phyloP scores from a whole-genome alignment of 2,888 invertebrate species.

The Leptura quadrifasciata region DNA sequence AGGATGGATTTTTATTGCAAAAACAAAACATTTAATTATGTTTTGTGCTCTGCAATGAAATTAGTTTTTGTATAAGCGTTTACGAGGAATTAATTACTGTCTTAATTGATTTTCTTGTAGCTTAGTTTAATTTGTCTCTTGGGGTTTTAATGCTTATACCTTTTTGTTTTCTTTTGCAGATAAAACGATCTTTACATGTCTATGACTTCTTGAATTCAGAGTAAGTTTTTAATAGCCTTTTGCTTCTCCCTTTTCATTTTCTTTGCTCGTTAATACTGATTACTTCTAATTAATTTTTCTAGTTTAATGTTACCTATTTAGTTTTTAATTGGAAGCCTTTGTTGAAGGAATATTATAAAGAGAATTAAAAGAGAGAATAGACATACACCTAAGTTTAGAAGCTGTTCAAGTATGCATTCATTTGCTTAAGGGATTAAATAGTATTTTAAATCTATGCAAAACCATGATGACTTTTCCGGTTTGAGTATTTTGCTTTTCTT shows the following conservation, averaged over 20 bases:
- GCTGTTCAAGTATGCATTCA: background rate
- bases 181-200: conserved; percentile 57
- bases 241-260: conserved; percentile 16
- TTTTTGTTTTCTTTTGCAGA: conserved; percentile 61
- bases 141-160: conserved; percentile 64
- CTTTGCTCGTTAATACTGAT: conserved; percentile 33
- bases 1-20: conserved; percentile 68
- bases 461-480: background rate
- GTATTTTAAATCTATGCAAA: background rate
- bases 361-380: conserved; percentile 2
- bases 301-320: conserved; percentile 42
- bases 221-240: conserved; percentile 48
- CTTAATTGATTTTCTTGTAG: conserved; percentile 71
- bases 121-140: conserved; percentile 68
- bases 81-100: conserved; percentile 71
- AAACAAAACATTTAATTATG: conserved; percentile 72
- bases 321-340: conserved; percentile 42
- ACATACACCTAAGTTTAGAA: background rate
- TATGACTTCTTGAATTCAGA: conserved; percentile 57
- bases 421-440: background rate
- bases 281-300: conserved; percentile 42
- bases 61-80: conserved; percentile 70
- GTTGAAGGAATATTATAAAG: conserved; percentile 10
- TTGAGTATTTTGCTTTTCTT: no score
- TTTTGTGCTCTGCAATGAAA: conserved; percentile 70